A percentile compares a stretch with the other conserved stretches of the same genome.
phyloP scores from a whole-genome alignment of 2,797 vertebrate genomes.

The Mallotus villosus region DNA sequence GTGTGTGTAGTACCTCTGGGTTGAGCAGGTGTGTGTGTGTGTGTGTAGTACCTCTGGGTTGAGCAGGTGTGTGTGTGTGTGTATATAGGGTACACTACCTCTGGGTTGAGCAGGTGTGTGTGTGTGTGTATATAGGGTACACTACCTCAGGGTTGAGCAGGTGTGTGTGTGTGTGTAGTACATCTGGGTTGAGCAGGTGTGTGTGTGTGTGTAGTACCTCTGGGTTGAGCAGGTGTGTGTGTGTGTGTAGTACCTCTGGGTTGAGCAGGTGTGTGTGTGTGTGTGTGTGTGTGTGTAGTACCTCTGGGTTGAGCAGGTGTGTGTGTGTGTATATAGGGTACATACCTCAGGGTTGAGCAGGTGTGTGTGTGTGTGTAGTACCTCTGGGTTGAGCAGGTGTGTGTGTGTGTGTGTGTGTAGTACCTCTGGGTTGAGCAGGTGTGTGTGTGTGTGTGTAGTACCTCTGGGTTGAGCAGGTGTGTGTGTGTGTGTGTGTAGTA shows the following conservation, averaged over 20 bases:
- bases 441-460: slow-evolving; percentile 73
- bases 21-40: slow-evolving; percentile 84
- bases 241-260: slow-evolving; percentile 80
- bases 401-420: slow-evolving; percentile 69
- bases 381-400: slow-evolving; percentile 97
- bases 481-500: slow-evolving; percentile 37
- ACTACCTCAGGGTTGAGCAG: slow-evolving; percentile 94
- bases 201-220: slow-evolving; percentile 71
- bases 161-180: too few relatives aligned
- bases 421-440: too few relatives aligned
- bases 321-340: slow-evolving; percentile 76
- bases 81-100: background rate
- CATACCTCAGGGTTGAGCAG: background rate
- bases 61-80: slow-evolving; percentile 83
- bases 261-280: slow-evolving; percentile 97
- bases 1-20: slow-evolving; percentile 80
- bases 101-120: background rate
- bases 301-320: too few relatives aligned
- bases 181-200: too few relatives aligned
- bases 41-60: too few relatives aligned
- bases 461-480: background rate
- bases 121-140: background rate
- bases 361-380: slow-evolving; percentile 37
- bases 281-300: too few relatives aligned
- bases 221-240: too few relatives aligned